Evolutionary conservation across 2,888 invertebrate species (phyloP), one percentile per base, ranked within the genome.

Genomic region (Polydesmus complanatus): DNA sequence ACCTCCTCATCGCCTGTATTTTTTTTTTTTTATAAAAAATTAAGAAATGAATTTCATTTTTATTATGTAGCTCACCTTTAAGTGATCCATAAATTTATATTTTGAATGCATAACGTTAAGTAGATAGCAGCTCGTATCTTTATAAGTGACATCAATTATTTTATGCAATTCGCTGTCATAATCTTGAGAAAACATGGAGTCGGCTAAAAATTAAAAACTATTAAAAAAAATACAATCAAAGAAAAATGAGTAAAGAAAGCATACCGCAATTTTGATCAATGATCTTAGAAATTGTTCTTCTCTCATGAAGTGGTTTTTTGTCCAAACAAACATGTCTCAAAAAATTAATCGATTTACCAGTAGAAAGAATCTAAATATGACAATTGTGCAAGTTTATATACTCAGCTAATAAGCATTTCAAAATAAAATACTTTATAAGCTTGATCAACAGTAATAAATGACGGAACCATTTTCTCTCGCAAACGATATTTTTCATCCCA

Each of bases 401-500:
- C n/a, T 60, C 54, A 37, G n/a, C n/a, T 19, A 14, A 8, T 14
- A 61, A n/a, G n/a, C n/a, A n/a, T n/a, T n/a, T n/a, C n/a, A n/a
- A n/a, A n/a, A n/a, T 26, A 26, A 11, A 63, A 54, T 64, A 75
- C 74, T 72, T 88, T 88, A 64, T 85, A 83, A 0, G 94, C 94
- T 73, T 92, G 86, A 66, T 83, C 82, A 70, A 82, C 81, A 2
- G 83, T 82, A 68, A 96, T 86, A 73, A 96, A 95, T 61, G 86
- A 85, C 1, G 96, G 96, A 63, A 96, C 81, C 92, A 95, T 94
- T 61, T 83, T 79, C 69, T 86, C 83, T 67, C 89, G 83, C 8
- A 96, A 83, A 70, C 86, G 83, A 73, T 94, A 97, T 73, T 95
- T 95, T 70, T 93, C 91, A 70, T 92, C 88, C 96, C 96, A 96